phyloP scores from a whole-genome alignment of 2,797 vertebrate species.

The Enteromius treurensis region DNA sequence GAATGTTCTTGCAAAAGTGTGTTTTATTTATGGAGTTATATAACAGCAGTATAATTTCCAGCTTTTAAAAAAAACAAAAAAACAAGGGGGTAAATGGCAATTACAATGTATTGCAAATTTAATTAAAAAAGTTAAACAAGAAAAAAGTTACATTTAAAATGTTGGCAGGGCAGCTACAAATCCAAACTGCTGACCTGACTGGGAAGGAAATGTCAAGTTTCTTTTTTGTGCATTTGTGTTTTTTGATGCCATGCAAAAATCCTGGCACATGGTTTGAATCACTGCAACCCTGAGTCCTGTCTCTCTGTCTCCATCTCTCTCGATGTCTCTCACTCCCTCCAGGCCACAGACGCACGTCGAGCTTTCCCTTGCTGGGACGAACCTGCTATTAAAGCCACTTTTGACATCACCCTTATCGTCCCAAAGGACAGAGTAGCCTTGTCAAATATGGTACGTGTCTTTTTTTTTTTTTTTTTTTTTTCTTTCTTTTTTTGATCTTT shows the following conservation, averaged over 20 bases:
- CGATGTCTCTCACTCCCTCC: conserved; percentile 6
- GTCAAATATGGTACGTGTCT: conserved; percentile 94
- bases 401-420: conserved; percentile 95
- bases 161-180: neutral
- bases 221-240: neutral
- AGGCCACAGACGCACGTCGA: conserved; percentile 97
- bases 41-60: neutral
- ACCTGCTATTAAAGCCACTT: conserved; percentile 97
- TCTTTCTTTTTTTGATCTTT: neutral
- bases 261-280: conserved; percentile 12
- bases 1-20: neutral
- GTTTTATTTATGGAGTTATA: neutral
- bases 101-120: too few species aligned
- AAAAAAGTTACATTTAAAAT: neutral
- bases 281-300: conserved; percentile 7
- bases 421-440: conserved; percentile 97
- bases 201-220: too few species aligned
- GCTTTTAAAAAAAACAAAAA: neutral
- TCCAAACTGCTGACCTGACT: neutral
- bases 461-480: neutral
- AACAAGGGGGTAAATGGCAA: neutral
- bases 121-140: neutral
- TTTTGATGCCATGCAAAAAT: neutral
- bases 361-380: conserved; percentile 99
- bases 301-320: neutral